phyloP scores from a whole-genome alignment of 2,888 invertebrate genomes.

The Torymus aiolomorphi region DNA sequence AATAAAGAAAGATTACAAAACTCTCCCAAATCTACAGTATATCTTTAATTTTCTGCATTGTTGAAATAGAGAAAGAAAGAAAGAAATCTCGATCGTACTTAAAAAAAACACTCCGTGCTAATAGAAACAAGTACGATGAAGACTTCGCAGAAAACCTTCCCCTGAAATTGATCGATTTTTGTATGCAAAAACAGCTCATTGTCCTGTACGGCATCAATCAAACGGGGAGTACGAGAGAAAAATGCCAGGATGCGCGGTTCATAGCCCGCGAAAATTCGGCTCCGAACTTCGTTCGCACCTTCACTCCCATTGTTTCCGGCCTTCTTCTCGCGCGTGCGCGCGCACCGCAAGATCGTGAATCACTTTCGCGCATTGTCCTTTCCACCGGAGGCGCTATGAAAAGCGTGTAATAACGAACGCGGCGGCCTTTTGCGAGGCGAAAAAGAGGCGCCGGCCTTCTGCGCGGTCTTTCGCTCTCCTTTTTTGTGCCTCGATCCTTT shows the following conservation, averaged over 20 bases:
- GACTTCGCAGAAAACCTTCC: neutral
- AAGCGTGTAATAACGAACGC: slow-evolving; percentile 17
- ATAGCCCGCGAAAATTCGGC: slow-evolving; percentile 42
- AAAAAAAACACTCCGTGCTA: no score
- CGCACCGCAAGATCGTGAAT: slow-evolving; percentile 11
- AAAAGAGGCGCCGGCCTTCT: slow-evolving; percentile 17
- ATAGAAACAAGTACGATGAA: no score
- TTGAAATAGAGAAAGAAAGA: no score
- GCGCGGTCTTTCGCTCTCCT: neutral
- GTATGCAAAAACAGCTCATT: slow-evolving; percentile 10
- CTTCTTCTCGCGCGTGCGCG: slow-evolving; percentile 2
- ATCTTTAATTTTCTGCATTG: no score
- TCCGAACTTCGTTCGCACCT: neutral
- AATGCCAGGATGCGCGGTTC: slow-evolving; percentile 31
- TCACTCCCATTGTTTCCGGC: slow-evolving; percentile 21
- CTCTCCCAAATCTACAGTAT: no score
- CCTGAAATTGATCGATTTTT: slow-evolving; percentile 14
- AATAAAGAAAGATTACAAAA: no score
- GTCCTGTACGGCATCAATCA: slow-evolving; percentile 18
- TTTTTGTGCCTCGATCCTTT: slow-evolving; percentile 22
- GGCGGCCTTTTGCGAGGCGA: neutral
- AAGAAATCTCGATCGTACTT: no score
- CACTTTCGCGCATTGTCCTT: slow-evolving; percentile 43
- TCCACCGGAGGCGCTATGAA: neutral
- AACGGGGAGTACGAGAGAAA: neutral